Base-by-base conservation (phyloP, 30 jellyfish, hydroid and myxozoan species). In the Aurelia sp. region DNA sequence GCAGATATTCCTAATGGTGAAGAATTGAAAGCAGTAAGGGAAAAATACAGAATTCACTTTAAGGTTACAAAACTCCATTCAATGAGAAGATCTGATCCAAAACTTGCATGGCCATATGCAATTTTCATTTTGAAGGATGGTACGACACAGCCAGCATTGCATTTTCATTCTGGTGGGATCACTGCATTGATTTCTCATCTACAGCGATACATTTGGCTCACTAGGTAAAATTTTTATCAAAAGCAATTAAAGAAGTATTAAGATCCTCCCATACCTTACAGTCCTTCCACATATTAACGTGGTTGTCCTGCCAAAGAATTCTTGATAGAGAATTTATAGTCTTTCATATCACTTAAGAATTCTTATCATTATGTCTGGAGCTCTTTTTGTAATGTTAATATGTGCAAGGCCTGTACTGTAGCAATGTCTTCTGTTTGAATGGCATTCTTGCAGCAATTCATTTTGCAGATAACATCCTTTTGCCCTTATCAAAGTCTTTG, bases 51-150 rank as follows among this genome's bases (percentile, higher is more conserved):
- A 64, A 81, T 93, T 50, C 83, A 69, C 24, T 88, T 93, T 74
- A 77, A 82, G 64, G 94, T 86, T 18, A 78, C 91, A 53, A 51
- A 76, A 40, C 79, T 93, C 51, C 97, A 78, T 38, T 93, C 98
- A 17, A 77, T 93, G 24, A 84, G 97, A 35, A 72, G 98, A 30
- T 93, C 98, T 40, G 96, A 88, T 65, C 98, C 97, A 24, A 76
- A 80, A 60, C 87, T 93, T 27, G 97, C 97, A 20, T 93, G 98
- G 98, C 92, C 98, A 20, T 93, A 93, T 83, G 95, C 92, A 81
- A 93, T 93, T 24, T 93, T 93, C 74, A 77, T 88, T 15, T 71
- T 93, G 66, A 93, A 93, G 63, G 97, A 88, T 80, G 91, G 95
- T 0, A 71, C 97, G 19, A 75, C 98, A 2, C 96, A 82, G 53